Conservation (phyloP, 1,140 invertebrate genomes). For the Nomia melanderi region DNA sequence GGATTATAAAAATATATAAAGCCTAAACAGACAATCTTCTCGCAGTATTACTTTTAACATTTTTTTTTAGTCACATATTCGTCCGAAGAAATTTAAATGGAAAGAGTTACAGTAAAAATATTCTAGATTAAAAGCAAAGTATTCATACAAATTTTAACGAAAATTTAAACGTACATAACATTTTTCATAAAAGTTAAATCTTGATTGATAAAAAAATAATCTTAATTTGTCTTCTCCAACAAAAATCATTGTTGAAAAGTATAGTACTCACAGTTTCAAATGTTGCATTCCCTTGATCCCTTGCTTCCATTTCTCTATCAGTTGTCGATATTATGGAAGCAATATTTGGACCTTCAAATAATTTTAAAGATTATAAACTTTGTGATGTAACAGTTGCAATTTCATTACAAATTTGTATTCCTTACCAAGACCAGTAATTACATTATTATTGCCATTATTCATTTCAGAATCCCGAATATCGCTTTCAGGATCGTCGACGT, state of each 20-base stretch:
- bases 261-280: conserved; percentile 71
- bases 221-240: not conserved
- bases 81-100: no score
- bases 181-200: no score
- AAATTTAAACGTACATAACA: no score
- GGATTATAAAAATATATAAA: no score
- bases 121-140: no score
- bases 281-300: conserved; percentile 52
- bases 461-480: conserved; percentile 9
- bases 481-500: conserved; percentile 59
- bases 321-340: conserved; percentile 70
- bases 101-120: no score
- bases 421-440: conserved; percentile 67
- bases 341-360: conserved; percentile 75
- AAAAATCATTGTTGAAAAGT: not conserved
- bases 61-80: no score
- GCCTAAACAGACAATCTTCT: no score
- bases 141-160: no score
- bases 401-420: conserved; percentile 20
- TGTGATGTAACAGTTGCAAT: not conserved
- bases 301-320: conserved; percentile 47
- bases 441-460: conserved; percentile 27
- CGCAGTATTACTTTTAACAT: no score
- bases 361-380: conserved; percentile 32
- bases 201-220: no score